Base-by-base conservation (phyloP, 2,888 invertebrate genomes). In the Caenorhabditis drosophilae region DNA sequence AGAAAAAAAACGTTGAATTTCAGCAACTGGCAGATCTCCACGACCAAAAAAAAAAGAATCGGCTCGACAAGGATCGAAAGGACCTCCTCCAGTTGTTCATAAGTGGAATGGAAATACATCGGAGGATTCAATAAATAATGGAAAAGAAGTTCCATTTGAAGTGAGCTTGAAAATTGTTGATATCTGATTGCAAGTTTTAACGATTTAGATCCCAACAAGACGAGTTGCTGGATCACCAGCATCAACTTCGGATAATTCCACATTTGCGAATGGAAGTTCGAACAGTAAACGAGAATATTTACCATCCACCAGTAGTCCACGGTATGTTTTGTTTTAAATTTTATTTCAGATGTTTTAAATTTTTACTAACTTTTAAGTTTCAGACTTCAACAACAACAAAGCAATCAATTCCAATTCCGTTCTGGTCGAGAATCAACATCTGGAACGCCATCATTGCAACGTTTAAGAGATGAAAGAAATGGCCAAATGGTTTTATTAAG, bases 21-120 rank as follows among this genome's bases (percentile, higher is more conserved):
- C n/a, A n/a, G 73, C 73, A 23, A 69, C 51, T 47, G 73, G 73
- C 15, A 63, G 73, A 27, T 73, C 73, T 15, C 73, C 73, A 0
- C 54, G 68, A 46, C 67, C 73, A 38, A 63, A 68, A 41, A 41
- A 70, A 26, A 70, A 69, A 53, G 61, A 66, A 31, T 68, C 71
- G 23, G 52, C 56, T 0, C 27, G 57, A 3, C 48, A 41, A 35
- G n/a, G 34, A 4, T 52, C 63, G 41, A 66, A 59, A 52, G 60
- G 60, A 34, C 60, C 60, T 4, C 67, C 67, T 9, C 67, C 67
- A 12, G 67, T 67, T 4, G 23, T 22, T 2, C 60, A 60, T 35
- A 60, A 61, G 36, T 67, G 58, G 58, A 63, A 63, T 35, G 63
- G 59, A 7, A 59, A 64, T 25, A n/a, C 56, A 3, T 60, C 59